Evolutionary conservation across 1,140 invertebrate genomes (phyloP).

Genomic region (Paraescarpia echinospica): DNA sequence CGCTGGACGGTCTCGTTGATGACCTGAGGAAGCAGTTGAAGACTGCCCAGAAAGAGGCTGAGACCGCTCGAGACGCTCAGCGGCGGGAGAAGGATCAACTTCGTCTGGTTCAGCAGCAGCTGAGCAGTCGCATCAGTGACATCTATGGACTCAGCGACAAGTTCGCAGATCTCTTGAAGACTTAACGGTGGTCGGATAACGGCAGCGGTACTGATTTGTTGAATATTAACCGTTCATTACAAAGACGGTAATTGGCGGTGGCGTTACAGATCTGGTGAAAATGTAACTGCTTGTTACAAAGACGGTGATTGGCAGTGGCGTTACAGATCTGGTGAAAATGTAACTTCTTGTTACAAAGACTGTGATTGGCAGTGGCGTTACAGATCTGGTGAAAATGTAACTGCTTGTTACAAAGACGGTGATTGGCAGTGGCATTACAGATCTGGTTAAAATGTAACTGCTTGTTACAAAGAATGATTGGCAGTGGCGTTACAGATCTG

Average conservation of each 20-base stretch:
- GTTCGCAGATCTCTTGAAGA: conserved; percentile 68
- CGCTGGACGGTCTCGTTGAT: conserved; percentile 19
- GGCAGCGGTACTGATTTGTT: not conserved
- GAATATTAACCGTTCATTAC: not conserved
- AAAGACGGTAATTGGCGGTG: not conserved
- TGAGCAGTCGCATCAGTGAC: conserved; percentile 83
- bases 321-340: not conserved
- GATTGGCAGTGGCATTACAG: not conserved
- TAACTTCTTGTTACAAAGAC: not conserved
- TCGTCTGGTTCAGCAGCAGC: conserved; percentile 78
- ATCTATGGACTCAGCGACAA: conserved; percentile 81
- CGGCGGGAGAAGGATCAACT: conserved; percentile 74
- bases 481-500: no score
- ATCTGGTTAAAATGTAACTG: not conserved
- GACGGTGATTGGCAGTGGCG: not conserved
- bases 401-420: not conserved
- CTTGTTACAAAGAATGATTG: not conserved
- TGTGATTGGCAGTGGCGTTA: not conserved
- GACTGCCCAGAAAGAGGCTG: conserved; percentile 61
- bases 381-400: not conserved
- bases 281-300: not conserved
- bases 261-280: not conserved
- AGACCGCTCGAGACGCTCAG: conserved; percentile 58
- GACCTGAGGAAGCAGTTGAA: conserved; percentile 29
- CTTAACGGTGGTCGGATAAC: not conserved